Conservation (phyloP, 2,113 vertebrate genomes). For the Ameiurus melas region DNA sequence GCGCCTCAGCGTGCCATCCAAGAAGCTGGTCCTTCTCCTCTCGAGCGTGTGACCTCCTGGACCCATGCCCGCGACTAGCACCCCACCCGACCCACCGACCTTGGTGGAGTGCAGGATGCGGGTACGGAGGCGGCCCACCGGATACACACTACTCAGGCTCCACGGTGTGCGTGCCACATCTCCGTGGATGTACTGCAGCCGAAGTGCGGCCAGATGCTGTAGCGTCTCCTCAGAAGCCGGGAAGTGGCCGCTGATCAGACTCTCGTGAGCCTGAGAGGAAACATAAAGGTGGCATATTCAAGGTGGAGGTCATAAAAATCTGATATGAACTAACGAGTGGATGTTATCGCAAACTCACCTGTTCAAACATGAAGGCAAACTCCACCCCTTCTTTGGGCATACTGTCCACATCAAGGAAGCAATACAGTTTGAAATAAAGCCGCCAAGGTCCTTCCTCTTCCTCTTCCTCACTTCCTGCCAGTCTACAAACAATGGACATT, state of each 20-base stretch:
- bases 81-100: constrained; percentile 66
- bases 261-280: constrained; percentile 82
- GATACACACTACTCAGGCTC: constrained; percentile 84
- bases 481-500: constrained; percentile 65
- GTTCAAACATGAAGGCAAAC: constrained; percentile 96
- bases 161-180: constrained; percentile 82
- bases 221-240: constrained; percentile 88
- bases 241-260: constrained; percentile 88
- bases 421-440: constrained; percentile 92
- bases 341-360: constrained; percentile 68
- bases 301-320: not conserved
- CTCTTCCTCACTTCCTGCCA: constrained; percentile 82
- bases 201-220: constrained; percentile 84
- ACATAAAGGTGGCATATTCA: not conserved
- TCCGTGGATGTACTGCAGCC: constrained; percentile 87
- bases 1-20: constrained; percentile 85
- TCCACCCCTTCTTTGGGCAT: constrained; percentile 90
- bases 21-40: constrained; percentile 84
- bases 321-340: not conserved
- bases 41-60: constrained; percentile 70
- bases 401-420: constrained; percentile 89
- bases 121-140: constrained; percentile 83
- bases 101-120: constrained; percentile 89
- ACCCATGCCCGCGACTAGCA: constrained; percentile 57
- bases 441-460: constrained; percentile 86